A percentile compares a stretch with the other conserved stretches of the same genome.
Evolutionary conservation across 2,888 invertebrate genomes (phyloP).

Genomic region (Polydrusus cervinus): DNA sequence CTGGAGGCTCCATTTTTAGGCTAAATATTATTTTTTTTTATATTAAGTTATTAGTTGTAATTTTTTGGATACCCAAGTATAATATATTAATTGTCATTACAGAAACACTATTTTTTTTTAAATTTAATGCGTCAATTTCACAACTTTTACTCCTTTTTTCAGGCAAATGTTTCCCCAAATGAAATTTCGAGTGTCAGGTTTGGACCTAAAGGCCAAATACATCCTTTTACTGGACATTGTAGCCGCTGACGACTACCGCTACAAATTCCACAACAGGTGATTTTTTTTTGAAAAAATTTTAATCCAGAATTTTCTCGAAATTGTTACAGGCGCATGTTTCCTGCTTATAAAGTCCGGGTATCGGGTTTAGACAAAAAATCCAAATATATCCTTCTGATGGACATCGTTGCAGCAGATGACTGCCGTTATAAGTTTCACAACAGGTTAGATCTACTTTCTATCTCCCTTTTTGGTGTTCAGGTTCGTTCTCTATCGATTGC

Average conservation of each 20-base stretch:
- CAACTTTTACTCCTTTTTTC: conserved; percentile 37
- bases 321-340: conserved; percentile 96
- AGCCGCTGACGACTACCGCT: conserved; percentile 98
- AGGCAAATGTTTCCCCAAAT: conserved; percentile 99
- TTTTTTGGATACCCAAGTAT: too few species aligned
- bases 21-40: too few species aligned
- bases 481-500: conserved; percentile 59
- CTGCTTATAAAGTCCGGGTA: conserved; percentile 97
- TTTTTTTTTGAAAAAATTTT: conserved; percentile 35
- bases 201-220: conserved; percentile 99
- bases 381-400: conserved; percentile 98
- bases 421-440: conserved; percentile 96
- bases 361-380: conserved; percentile 97
- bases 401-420: conserved; percentile 97
- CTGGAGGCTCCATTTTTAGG: too few species aligned
- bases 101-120: not conserved
- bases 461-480: conserved; percentile 51
- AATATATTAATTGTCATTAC: not conserved
- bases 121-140: conserved; percentile 4
- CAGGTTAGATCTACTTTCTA: conserved; percentile 77
- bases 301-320: conserved; percentile 54
- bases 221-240: conserved; percentile 99
- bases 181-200: conserved; percentile 98
- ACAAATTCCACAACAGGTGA: conserved; percentile 97
- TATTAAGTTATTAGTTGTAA: too few species aligned